Evolutionary conservation across 2,888 invertebrate genomes (phyloP).

Genomic region (Chalcis sispes): DNA sequence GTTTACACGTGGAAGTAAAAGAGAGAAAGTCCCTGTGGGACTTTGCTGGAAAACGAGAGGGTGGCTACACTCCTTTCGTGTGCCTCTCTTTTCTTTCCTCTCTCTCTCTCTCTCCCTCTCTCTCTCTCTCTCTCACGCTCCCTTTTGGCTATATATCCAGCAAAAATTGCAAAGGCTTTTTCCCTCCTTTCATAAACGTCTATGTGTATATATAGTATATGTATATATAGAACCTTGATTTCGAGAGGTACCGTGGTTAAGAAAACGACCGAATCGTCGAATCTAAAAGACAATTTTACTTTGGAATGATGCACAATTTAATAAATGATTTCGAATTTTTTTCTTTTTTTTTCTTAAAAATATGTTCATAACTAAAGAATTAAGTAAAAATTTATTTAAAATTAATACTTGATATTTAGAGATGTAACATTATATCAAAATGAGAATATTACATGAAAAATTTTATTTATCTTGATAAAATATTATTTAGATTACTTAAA

Average conservation of each 20-base stretch:
- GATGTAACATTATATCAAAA: too few relatives aligned
- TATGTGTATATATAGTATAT: too few relatives aligned
- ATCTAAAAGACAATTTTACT: not conserved
- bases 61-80: conserved; percentile 52
- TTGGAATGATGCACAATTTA: not conserved
- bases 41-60: conserved; percentile 63
- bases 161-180: conserved; percentile 47
- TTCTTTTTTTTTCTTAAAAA: too few relatives aligned
- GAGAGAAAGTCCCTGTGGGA: conserved; percentile 61
- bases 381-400: too few relatives aligned
- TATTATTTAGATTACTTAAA: too few relatives aligned
- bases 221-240: conserved; percentile 21
- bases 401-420: too few relatives aligned
- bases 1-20: not conserved
- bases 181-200: not conserved
- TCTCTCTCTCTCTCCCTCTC: too few relatives aligned
- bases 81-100: too few relatives aligned
- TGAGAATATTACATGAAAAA: too few relatives aligned
- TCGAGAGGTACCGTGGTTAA: not conserved
- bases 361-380: too few relatives aligned
- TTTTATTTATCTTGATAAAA: too few relatives aligned
- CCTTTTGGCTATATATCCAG: not conserved
- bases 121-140: conserved; percentile 28
- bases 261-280: not conserved
- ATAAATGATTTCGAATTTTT: too few relatives aligned